Conservation (phyloP, 2,888 invertebrate genomes). For the Ochropacha duplaris region DNA sequence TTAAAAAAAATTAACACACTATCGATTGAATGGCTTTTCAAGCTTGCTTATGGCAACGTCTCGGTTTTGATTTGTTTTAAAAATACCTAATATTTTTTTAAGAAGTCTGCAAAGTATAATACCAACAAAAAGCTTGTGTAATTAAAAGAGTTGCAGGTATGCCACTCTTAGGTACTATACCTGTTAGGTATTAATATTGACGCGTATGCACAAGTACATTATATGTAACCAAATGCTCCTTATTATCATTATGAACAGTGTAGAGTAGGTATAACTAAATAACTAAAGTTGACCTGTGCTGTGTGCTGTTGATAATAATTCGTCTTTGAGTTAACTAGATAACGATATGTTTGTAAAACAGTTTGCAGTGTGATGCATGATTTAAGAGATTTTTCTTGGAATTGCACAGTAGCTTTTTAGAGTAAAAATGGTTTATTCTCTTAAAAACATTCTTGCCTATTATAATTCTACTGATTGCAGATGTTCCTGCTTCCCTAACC, state of each 20-base stretch:
- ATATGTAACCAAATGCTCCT: neutral
- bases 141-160: no score
- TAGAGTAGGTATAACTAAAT: neutral
- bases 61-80: no score
- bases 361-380: neutral
- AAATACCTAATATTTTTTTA: no score
- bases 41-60: no score
- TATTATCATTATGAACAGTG: slow-evolving; percentile 2
- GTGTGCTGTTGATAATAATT: slow-evolving; percentile 7
- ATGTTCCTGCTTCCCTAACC: slow-evolving; percentile 17
- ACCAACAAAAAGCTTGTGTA: no score
- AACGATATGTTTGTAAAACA: neutral
- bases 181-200: no score
- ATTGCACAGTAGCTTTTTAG: neutral
- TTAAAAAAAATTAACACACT: no score
- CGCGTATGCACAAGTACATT: neutral
- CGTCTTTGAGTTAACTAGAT: neutral
- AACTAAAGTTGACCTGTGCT: slow-evolving; percentile 2
- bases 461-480: neutral
- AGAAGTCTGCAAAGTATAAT: no score
- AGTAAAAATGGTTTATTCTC: no score
- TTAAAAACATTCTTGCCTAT: neutral
- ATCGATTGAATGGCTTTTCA: no score
- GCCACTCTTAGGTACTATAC: no score
- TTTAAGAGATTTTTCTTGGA: slow-evolving; percentile 30